These are phyloP conservation scores for Nudaria mundana DNA, from an alignment of 2,888 invertebrate species.

Conservation along the genomic window DNA sequence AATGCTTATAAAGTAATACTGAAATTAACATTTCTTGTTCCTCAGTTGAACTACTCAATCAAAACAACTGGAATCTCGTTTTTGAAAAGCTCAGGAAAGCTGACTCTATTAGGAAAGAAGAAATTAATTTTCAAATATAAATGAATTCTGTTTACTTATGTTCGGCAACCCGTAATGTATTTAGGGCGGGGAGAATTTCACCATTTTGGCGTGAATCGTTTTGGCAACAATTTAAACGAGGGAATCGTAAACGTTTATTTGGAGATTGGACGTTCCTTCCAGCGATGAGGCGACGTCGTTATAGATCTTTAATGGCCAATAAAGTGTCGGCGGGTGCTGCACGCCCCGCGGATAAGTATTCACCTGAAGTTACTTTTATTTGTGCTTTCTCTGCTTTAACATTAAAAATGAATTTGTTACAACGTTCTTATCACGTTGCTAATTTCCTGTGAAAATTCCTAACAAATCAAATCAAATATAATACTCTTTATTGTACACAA, in stretches of 20 bases:
- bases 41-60: conserved; percentile 19
- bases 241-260: conserved; percentile 77
- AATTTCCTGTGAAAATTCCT: no score
- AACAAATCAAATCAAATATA: no score
- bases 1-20: no score
- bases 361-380: conserved; percentile 64
- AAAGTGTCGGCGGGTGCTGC: conserved; percentile 69
- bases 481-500: no score
- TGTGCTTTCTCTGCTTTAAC: no score
- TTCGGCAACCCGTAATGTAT: conserved; percentile 69
- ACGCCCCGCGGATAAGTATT: conserved; percentile 57
- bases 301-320: conserved; percentile 76
- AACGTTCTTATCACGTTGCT: no score
- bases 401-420: no score
- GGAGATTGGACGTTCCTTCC: conserved; percentile 57
- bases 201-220: conserved; percentile 65
- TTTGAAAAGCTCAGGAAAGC: conserved; percentile 48
- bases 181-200: conserved; percentile 59
- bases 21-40: conserved; percentile 6
- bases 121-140: conserved; percentile 76
- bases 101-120: conserved; percentile 59
- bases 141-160: conserved; percentile 75
- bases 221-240: conserved; percentile 74
- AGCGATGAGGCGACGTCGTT: conserved; percentile 67
- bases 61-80: conserved; percentile 43